These are phyloP conservation scores for Olivierus martensii DNA, from an alignment of 1,140 invertebrate species.

Conservation along the genomic window DNA sequence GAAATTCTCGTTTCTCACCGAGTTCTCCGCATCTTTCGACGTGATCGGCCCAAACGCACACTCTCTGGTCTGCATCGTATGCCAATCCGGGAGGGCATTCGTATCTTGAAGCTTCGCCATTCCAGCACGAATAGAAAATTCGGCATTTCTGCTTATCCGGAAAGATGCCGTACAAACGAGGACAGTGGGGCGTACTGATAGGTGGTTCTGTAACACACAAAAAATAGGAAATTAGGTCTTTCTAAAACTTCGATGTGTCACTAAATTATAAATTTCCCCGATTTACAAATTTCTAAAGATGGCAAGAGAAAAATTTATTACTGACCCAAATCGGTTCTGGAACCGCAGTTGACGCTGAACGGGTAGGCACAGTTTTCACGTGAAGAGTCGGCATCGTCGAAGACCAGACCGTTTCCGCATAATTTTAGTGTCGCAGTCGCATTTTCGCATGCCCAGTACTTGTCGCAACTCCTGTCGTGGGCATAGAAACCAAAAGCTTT, in stretches of 20 bases:
- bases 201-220: conserved; percentile 51
- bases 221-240: too few relatives aligned
- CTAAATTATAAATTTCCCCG: too few relatives aligned
- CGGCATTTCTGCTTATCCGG: conserved; percentile 74
- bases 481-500: conserved; percentile 89
- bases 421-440: conserved; percentile 74
- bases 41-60: conserved; percentile 51
- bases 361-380: conserved; percentile 91
- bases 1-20: conserved; percentile 15
- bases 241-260: too few relatives aligned
- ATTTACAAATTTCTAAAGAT: too few relatives aligned
- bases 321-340: conserved; percentile 63
- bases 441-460: conserved; percentile 91
- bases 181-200: conserved; percentile 68
- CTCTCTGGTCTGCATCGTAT: conserved; percentile 47
- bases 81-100: conserved; percentile 87
- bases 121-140: conserved; percentile 94
- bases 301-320: background rate
- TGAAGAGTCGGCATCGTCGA: conserved; percentile 73
- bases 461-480: conserved; percentile 71
- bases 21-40: conserved; percentile 36
- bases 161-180: conserved; percentile 83
- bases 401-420: conserved; percentile 85
- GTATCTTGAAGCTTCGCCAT: conserved; percentile 80
- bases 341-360: conserved; percentile 91